phyloP scores from a whole-genome alignment of 2,113 vertebrate genomes.

The Raja brachyura region DNA sequence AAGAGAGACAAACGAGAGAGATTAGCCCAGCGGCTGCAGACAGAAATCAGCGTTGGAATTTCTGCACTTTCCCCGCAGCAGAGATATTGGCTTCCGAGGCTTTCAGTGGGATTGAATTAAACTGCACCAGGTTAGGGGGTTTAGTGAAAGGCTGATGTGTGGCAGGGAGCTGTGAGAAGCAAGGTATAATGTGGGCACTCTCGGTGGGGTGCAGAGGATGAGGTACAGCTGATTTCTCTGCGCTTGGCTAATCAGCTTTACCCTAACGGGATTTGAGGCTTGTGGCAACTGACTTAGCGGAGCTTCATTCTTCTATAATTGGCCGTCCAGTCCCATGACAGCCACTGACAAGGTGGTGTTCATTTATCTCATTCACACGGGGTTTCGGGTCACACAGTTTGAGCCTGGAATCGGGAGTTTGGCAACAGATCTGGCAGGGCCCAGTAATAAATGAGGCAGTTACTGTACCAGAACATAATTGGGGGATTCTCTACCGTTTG shows the following conservation, averaged over 20 bases:
- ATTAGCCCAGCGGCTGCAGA: background rate
- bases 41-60: slow-evolving; percentile 8
- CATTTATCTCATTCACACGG: background rate
- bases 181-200: slow-evolving; percentile 21
- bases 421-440: background rate
- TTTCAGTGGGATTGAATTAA: background rate
- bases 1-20: background rate
- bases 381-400: background rate
- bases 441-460: slow-evolving; percentile 24
- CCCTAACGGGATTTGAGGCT: slow-evolving; percentile 34
- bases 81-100: slow-evolving; percentile 10
- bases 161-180: slow-evolving; percentile 29
- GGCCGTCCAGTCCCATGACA: slow-evolving; percentile 29
- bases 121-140: slow-evolving; percentile 22
- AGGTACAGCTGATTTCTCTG: slow-evolving; percentile 7
- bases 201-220: slow-evolving; percentile 8
- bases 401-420: slow-evolving; percentile 23
- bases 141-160: slow-evolving; percentile 36
- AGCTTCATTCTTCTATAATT: slow-evolving; percentile 34
- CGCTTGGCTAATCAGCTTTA: slow-evolving; percentile 36
- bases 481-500: slow-evolving; percentile 6
- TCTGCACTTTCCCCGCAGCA: too few relatives aligned
- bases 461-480: slow-evolving; percentile 37
- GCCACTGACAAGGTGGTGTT: slow-evolving; percentile 31
- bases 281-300: slow-evolving; percentile 19